These are phyloP conservation scores for Ophion costatus DNA, from an alignment of 2,888 invertebrate genomes.

Conservation along the genomic window DNA sequence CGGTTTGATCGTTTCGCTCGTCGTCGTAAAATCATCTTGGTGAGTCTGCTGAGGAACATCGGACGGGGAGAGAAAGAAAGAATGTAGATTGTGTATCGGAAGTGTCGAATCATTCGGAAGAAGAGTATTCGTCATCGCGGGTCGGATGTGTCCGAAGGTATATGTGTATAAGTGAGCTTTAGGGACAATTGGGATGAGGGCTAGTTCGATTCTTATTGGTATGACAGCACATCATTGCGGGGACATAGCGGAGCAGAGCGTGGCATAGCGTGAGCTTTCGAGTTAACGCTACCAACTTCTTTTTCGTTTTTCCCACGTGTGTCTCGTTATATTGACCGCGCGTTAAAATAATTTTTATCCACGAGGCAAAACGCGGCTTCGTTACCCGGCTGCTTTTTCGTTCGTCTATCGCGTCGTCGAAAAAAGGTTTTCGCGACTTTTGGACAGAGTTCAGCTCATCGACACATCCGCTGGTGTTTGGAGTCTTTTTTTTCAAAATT, in stretches of 20 bases:
- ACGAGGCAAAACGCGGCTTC: slow-evolving; percentile 4
- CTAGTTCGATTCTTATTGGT: slow-evolving; percentile 78
- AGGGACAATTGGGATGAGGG: slow-evolving; percentile 69
- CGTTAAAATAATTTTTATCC: background rate
- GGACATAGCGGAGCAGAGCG: slow-evolving; percentile 80
- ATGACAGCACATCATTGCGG: slow-evolving; percentile 84
- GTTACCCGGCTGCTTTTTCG: background rate
- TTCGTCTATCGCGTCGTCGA: background rate
- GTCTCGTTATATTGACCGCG: background rate
- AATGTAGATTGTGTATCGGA: background rate
- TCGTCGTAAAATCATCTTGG: slow-evolving; percentile 20
- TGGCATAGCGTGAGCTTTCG: slow-evolving; percentile 81
- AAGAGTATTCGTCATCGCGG: slow-evolving; percentile 34
- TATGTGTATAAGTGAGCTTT: slow-evolving; percentile 64
- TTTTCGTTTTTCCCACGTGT: slow-evolving; percentile 25
- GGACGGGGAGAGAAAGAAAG: background rate
- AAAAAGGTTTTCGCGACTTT: background rate
- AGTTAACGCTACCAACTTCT: slow-evolving; percentile 51
- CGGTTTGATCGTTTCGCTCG: slow-evolving; percentile 13
- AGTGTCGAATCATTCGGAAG: background rate
- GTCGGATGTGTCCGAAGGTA: slow-evolving; percentile 43
- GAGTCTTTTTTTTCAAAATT: background rate
- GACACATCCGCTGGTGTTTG: background rate
- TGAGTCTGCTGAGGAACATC: background rate
- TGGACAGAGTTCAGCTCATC: background rate